These are phyloP conservation scores for Brachionus plicatilis DNA, from an alignment of 1,140 invertebrate species.

Conservation along the genomic window DNA sequence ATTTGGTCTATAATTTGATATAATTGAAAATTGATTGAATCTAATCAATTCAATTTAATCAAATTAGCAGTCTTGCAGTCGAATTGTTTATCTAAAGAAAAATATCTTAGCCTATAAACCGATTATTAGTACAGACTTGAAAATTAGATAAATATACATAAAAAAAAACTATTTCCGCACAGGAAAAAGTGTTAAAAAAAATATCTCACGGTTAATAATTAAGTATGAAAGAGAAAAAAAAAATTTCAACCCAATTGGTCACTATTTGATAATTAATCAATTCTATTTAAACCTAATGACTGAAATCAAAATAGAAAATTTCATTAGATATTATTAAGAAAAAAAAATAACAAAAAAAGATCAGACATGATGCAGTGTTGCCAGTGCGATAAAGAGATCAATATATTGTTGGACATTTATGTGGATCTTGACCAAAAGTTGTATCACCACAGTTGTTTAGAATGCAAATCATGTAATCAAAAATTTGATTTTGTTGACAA, in stretches of 20 bases:
- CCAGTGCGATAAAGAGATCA: constrained; percentile 15
- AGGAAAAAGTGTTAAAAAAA: not conserved
- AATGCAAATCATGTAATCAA: not conserved
- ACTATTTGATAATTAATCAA: not conserved
- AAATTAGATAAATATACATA: not conserved
- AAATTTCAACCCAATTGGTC: not conserved
- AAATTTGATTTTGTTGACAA: not conserved
- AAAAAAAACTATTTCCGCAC: not conserved
- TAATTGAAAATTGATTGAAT: not conserved
- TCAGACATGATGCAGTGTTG: not conserved
- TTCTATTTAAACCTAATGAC: not conserved
- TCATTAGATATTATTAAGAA: not conserved
- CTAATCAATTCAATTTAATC: not conserved
- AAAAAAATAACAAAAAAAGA: not conserved
- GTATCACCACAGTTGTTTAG: constrained; percentile 27
- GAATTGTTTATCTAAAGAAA: not conserved
- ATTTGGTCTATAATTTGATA: not conserved
- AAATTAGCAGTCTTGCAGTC: not conserved
- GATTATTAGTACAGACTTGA: constrained; percentile 12
- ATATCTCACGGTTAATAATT: not conserved
- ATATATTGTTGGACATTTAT: not conserved
- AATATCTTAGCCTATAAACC: not conserved
- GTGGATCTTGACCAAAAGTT: not conserved
- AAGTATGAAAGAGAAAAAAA: not conserved
- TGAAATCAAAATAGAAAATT: not conserved